Percentiles rank a stretch among this genome's conserved stretches.
phyloP scores from a whole-genome alignment of 2,888 invertebrate species.

The Acrobasis suavella region DNA sequence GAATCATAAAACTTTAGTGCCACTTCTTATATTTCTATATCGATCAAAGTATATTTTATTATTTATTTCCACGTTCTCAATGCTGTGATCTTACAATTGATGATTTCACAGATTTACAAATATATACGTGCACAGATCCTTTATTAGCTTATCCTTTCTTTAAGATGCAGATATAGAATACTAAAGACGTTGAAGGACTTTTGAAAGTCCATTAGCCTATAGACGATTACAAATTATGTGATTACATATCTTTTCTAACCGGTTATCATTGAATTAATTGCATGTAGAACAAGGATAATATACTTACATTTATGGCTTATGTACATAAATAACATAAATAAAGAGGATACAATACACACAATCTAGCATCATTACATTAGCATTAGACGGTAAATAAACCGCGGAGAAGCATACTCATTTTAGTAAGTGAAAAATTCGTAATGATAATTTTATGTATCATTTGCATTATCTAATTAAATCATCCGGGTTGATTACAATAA shows the following conservation, averaged over 20 bases:
- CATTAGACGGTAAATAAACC: background rate
- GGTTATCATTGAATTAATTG: background rate
- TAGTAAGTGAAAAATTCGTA: background rate
- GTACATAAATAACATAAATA: background rate
- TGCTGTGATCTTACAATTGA: too few species aligned
- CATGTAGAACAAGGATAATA: background rate
- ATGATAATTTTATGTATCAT: background rate
- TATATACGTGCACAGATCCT: slow-evolving; percentile 8
- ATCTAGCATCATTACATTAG: background rate
- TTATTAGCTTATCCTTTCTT: background rate
- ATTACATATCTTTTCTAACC: slow-evolving; percentile 3
- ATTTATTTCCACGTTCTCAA: too few species aligned
- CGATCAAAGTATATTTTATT: too few species aligned
- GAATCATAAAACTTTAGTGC: background rate
- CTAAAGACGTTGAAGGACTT: slow-evolving; percentile 23
- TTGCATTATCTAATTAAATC: background rate
- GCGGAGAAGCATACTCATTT: background rate
- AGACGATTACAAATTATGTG: slow-evolving; percentile 17
- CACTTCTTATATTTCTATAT: background rate
- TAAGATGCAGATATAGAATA: background rate
- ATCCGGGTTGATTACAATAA: slow-evolving; percentile 23
- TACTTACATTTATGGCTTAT: background rate
- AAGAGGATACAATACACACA: background rate
- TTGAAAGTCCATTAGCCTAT: slow-evolving; percentile 20
- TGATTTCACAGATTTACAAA: slow-evolving; percentile 8